Evolutionary conservation across 1,140 invertebrate species (phyloP).

Genomic region (Myzus persicae): DNA sequence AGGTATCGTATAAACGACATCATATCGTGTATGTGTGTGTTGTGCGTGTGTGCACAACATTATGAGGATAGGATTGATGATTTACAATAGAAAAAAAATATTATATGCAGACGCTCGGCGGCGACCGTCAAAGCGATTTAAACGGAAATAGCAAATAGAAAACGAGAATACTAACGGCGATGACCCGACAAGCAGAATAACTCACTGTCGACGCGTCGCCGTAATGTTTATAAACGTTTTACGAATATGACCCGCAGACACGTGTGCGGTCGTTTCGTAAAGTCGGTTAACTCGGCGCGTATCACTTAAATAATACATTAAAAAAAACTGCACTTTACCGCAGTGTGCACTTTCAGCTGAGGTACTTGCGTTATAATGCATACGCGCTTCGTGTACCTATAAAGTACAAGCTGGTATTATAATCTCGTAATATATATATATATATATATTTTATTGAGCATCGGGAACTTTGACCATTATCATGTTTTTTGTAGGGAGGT

Average conservation of each 20-base stretch:
- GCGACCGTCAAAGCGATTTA: neutral
- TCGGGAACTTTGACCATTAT: no score
- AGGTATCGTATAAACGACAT: no score
- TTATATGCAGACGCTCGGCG: neutral
- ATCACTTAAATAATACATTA: constrained; percentile 1
- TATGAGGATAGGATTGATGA: neutral
- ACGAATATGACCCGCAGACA: neutral
- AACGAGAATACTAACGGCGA: neutral
- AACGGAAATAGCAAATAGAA: constrained; percentile 16
- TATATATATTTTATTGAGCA: no score
- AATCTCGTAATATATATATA: no score
- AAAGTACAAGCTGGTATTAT: neutral
- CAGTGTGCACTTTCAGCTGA: no score
- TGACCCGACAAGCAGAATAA: neutral
- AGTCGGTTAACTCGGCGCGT: neutral
- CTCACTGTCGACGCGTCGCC: neutral
- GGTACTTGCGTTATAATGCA: no score
- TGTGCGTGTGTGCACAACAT: neutral
- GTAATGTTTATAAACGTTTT: neutral
- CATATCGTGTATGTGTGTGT: no score
- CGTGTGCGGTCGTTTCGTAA: neutral
- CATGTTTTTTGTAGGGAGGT: no score
- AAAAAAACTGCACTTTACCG: neutral
- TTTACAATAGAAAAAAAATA: neutral
- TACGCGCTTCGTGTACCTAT: no score